phyloP scores from a whole-genome alignment of 2,888 invertebrate species.

The Junonia oenone region DNA sequence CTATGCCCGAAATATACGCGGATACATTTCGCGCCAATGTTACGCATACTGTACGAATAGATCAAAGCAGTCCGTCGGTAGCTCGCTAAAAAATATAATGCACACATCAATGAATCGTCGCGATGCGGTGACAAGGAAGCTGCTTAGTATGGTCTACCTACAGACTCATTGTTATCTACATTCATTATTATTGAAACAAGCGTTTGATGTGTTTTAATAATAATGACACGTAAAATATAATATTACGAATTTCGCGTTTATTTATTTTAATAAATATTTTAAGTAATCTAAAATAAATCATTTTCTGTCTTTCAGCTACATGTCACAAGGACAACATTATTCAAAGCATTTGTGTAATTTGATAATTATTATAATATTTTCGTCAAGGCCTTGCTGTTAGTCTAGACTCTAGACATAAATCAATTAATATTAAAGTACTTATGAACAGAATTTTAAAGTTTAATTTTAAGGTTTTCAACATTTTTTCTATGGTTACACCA shows the following conservation, averaged over 20 bases:
- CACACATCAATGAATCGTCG: not conserved
- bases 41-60: slow-evolving; percentile 41
- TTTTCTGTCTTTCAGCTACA: not conserved
- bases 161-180: not conserved
- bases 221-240: not conserved
- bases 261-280: too few species aligned
- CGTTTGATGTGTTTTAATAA: not conserved
- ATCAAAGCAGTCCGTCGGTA: slow-evolving; percentile 12
- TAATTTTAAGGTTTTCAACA: too few species aligned
- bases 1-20: slow-evolving; percentile 73
- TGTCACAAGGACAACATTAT: not conserved
- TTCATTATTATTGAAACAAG: not conserved
- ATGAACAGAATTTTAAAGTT: not conserved
- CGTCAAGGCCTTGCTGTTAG: not conserved
- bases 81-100: not conserved
- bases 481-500: too few species aligned
- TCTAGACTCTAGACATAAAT: not conserved
- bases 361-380: not conserved
- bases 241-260: too few species aligned
- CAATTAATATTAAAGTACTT: not conserved
- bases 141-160: not conserved
- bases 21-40: slow-evolving; percentile 64
- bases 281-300: not conserved
- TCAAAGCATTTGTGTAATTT: not conserved
- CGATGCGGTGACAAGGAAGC: not conserved